phyloP scores from a whole-genome alignment of 1,140 invertebrate species.

The Heliconius melpomene region DNA sequence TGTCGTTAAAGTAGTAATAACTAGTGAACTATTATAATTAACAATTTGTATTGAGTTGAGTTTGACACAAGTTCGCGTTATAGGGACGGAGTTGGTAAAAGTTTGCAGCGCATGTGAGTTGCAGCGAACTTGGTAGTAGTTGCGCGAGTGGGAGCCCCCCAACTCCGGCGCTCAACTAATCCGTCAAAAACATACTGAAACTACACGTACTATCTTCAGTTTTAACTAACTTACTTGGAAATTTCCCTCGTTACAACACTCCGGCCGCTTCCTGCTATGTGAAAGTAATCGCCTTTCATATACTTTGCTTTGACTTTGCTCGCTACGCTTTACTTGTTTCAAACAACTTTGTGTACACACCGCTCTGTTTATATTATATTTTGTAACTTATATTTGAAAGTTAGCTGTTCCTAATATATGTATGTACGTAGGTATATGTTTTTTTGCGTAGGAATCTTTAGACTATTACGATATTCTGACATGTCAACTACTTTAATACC shows the following conservation, averaged over 20 bases:
- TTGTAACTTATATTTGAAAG: neutral
- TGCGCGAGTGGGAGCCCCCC: slow-evolving; percentile 12
- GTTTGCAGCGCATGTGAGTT: slow-evolving; percentile 27
- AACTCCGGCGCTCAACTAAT: slow-evolving; percentile 47
- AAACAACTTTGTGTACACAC: slow-evolving; percentile 6
- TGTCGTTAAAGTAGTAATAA: slow-evolving; percentile 8
- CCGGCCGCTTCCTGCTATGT: slow-evolving; percentile 26
- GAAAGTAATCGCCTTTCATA: slow-evolving; percentile 37
- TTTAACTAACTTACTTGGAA: slow-evolving; percentile 37
- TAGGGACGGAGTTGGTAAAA: slow-evolving; percentile 28
- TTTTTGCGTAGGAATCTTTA: too few relatives aligned
- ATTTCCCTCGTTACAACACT: slow-evolving; percentile 37
- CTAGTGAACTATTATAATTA: slow-evolving; percentile 3
- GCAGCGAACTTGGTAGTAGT: slow-evolving; percentile 29
- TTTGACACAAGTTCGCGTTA: slow-evolving; percentile 23
- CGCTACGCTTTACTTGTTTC: slow-evolving; percentile 17
- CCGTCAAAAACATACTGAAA: slow-evolving; percentile 53
- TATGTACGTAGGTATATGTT: too few relatives aligned
- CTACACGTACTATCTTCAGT: slow-evolving; percentile 46
- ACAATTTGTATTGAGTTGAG: slow-evolving; percentile 28
- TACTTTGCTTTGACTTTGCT: slow-evolving; percentile 27
- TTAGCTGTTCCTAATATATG: too few relatives aligned
- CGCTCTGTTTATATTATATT: neutral
- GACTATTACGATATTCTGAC: too few relatives aligned
- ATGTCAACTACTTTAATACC: too few relatives aligned